A percentile compares a stretch with the other conserved stretches of the same genome.
phyloP scores from a whole-genome alignment of 2,113 vertebrate species.

The Chionis minor region DNA sequence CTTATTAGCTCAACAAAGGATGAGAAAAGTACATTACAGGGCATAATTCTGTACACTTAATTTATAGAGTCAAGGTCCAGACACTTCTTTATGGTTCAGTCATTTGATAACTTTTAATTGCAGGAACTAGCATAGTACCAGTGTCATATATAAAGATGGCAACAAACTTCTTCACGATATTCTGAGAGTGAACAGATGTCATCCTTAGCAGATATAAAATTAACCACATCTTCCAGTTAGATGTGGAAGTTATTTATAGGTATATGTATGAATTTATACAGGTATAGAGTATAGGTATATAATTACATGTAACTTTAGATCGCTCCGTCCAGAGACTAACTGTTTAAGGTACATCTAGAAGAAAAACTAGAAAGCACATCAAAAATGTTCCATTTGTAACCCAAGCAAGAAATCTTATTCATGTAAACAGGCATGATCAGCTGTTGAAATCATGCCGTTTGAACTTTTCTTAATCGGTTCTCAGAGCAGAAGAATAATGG shows the following conservation, averaged over 20 bases:
- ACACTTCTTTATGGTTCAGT: neutral
- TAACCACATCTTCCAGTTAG: neutral
- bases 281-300: neutral
- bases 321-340: neutral
- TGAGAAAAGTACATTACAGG: accelerated
- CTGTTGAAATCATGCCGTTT: neutral
- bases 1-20: neutral
- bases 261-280: neutral
- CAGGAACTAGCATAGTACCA: neutral
- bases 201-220: neutral
- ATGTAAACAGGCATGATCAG: neutral
- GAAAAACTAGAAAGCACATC: neutral
- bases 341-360: neutral
- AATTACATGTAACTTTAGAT: neutral
- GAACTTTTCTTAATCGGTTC: neutral
- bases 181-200: neutral
- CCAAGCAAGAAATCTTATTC: neutral
- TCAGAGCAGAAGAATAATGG: neutral
- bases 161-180: neutral
- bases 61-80: neutral
- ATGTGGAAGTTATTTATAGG: neutral
- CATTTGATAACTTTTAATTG: neutral
- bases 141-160: neutral
- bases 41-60: neutral
- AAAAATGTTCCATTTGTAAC: neutral